phyloP scores from a whole-genome alignment of 1,140 invertebrate genomes.

The Drosophila ercepeae region DNA sequence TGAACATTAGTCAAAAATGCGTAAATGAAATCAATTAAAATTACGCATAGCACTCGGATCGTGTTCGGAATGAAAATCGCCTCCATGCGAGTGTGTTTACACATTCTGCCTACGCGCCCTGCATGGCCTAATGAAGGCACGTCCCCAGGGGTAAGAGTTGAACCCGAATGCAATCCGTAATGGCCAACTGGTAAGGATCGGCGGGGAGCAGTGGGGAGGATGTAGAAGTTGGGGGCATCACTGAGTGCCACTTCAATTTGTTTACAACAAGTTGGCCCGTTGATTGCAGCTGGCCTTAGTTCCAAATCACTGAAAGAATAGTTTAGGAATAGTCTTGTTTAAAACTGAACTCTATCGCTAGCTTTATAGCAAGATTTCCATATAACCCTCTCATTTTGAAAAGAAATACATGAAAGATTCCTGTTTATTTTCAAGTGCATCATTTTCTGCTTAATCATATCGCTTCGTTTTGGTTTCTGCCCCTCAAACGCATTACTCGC shows the following conservation, averaged over 20 bases:
- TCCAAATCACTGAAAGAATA: constrained; percentile 9
- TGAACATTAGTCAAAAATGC: constrained; percentile 72
- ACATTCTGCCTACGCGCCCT: constrained; percentile 58
- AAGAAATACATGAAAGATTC: not conserved
- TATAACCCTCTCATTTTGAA: not conserved
- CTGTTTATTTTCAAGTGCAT: constrained; percentile 17
- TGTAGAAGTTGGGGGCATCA: constrained; percentile 12
- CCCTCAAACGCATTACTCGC: constrained; percentile 44
- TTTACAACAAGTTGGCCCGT: constrained; percentile 68
- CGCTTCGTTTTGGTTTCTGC: constrained; percentile 37
- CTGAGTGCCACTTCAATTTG: constrained; percentile 68
- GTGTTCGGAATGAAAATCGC: constrained; percentile 43
- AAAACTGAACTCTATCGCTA: not conserved
- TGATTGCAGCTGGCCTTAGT: constrained; percentile 46
- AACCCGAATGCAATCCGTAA: constrained; percentile 57
- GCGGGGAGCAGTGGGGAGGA: not conserved
- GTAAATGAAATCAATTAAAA: constrained; percentile 79
- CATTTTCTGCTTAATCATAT: constrained; percentile 66
- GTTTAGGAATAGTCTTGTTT: not conserved
- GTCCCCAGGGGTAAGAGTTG: constrained; percentile 42
- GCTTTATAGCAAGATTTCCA: too few species aligned
- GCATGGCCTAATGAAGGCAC: constrained; percentile 73
- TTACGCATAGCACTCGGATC: constrained; percentile 64
- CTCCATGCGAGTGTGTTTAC: constrained; percentile 41
- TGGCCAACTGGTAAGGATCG: constrained; percentile 20